Evolutionary conservation across 2,797 vertebrate genomes (phyloP).

Genomic region (Sitta carolinensis): DNA sequence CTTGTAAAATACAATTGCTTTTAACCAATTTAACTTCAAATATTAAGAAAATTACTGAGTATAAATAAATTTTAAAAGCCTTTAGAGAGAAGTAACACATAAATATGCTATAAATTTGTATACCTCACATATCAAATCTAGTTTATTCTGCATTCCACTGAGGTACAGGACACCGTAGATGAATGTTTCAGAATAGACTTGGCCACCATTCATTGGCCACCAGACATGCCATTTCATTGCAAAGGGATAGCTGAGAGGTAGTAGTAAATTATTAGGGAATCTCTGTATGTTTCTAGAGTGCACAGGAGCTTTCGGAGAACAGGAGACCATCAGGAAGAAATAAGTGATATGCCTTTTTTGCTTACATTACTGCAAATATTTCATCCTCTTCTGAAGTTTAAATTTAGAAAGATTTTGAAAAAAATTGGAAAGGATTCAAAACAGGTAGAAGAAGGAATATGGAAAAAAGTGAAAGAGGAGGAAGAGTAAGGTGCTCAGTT

Average conservation of each 20-base stretch:
- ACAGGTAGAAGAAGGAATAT: background rate
- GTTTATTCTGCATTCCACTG: background rate
- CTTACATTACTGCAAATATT: background rate
- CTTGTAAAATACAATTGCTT: background rate
- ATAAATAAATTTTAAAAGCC: background rate
- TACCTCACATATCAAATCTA: background rate
- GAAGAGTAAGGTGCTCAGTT: background rate
- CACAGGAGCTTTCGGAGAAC: background rate
- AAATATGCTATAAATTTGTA: background rate
- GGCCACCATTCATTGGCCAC: too few species aligned
- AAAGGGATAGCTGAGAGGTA: background rate
- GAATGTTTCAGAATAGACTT: background rate
- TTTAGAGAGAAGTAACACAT: background rate
- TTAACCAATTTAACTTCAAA: background rate
- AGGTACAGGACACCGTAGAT: background rate
- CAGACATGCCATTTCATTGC: background rate
- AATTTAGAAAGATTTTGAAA: background rate
- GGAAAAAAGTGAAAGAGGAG: background rate
- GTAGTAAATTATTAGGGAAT: background rate
- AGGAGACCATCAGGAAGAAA: background rate
- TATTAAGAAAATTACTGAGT: background rate
- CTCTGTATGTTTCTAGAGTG: background rate
- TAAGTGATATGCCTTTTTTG: background rate
- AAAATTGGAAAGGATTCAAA: background rate
- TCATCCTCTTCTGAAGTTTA: background rate